phyloP scores from a whole-genome alignment of 30 jellyfish, hydroid and myxozoan species.

The Catostylus mosaicus region DNA sequence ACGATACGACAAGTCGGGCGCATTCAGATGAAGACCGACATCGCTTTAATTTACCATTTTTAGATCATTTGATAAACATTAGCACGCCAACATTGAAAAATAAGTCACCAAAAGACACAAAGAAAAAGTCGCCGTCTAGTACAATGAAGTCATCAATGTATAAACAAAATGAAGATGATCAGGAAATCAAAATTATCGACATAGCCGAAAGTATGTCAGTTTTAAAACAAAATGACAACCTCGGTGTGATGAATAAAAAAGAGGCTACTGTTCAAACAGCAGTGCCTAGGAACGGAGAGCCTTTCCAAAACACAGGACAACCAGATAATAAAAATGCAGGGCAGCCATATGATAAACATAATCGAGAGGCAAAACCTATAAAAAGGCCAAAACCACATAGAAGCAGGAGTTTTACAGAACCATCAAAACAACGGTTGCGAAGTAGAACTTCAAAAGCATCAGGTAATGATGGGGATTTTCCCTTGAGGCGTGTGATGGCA shows the following conservation, averaged over 20 bases:
- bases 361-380: conserved; percentile 4
- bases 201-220: conserved; percentile 46
- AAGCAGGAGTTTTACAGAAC: conserved; percentile 55
- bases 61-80: conserved; percentile 6
- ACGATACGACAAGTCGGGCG: conserved; percentile 39
- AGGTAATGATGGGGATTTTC: conserved; percentile 28
- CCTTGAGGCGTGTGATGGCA: conserved; percentile 59
- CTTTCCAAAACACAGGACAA: conserved; percentile 10
- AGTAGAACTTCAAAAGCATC: conserved; percentile 9
- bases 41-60: conserved; percentile 20
- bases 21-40: conserved; percentile 40
- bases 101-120: conserved; percentile 17
- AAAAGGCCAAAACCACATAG: conserved; percentile 38
- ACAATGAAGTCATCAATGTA: neutral
- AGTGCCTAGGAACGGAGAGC: neutral
- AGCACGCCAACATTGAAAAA: neutral
- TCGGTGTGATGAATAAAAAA: conserved; percentile 1
- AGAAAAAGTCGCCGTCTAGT: conserved; percentile 19
- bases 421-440: conserved; percentile 32
- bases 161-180: neutral
- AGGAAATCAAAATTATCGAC: conserved; percentile 44
- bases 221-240: conserved; percentile 10
- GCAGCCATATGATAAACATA: conserved; percentile 33
- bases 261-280: neutral
- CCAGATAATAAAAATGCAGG: conserved; percentile 27